A percentile compares a stretch with the other conserved stretches of the same genome.
Conservation (phyloP, 2,113 vertebrate genomes). For the human region DNA sequence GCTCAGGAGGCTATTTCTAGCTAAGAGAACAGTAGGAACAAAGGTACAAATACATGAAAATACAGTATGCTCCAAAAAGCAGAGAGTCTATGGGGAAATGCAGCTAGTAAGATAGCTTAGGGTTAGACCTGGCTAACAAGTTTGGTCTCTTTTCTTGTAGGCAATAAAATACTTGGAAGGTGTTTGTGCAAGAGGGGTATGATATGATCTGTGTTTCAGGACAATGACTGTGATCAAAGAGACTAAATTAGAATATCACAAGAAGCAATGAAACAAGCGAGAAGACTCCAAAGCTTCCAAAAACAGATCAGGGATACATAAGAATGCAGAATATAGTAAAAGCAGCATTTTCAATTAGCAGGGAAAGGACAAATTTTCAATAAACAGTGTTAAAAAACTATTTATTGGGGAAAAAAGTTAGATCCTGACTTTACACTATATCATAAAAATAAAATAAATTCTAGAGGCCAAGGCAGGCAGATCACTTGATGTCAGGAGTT, state of each 20-base stretch:
- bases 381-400: background rate
- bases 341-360: background rate
- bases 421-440: background rate
- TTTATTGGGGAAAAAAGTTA: background rate
- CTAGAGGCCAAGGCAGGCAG: too few relatives aligned
- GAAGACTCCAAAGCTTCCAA: background rate
- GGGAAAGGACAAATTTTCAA: constrained; percentile 11
- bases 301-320: background rate
- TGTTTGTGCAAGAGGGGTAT: background rate
- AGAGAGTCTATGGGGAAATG: background rate
- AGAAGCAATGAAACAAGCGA: background rate
- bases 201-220: background rate
- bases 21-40: background rate
- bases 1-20: constrained; percentile 2
- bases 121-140: background rate
- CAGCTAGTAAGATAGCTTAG: constrained; percentile 6
- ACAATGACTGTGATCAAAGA: background rate
- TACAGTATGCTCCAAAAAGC: constrained; percentile 9
- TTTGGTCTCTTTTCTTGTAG: constrained; percentile 5
- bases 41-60: constrained; percentile 42
- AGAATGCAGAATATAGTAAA: background rate
- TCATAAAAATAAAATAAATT: constrained; percentile 20
- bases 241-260: background rate
- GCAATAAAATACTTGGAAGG: background rate
- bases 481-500: too few relatives aligned